These are phyloP conservation scores for Alaudala cheleensis DNA, from an alignment of 2,113 vertebrate species.

Conservation along the genomic window DNA sequence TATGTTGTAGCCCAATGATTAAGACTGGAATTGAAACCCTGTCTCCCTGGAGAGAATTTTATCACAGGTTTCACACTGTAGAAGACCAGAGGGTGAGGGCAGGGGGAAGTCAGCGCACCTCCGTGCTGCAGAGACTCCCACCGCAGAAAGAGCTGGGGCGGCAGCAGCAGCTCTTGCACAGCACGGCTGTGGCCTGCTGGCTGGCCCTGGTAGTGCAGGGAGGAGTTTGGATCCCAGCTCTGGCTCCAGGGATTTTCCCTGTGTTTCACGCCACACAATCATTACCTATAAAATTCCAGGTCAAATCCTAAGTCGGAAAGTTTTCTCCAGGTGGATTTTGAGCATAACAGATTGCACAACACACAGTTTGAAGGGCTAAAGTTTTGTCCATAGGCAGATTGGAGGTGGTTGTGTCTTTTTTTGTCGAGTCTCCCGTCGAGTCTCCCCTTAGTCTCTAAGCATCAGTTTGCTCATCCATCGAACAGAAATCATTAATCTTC, in stretches of 20 bases:
- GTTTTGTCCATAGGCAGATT: neutral
- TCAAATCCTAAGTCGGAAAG: neutral
- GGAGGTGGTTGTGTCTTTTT: neutral
- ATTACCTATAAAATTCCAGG: neutral
- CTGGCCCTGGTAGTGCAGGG: neutral
- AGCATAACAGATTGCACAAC: neutral
- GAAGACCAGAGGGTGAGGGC: neutral
- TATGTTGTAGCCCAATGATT: neutral
- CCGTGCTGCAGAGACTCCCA: neutral
- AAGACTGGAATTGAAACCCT: neutral
- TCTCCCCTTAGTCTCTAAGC: neutral
- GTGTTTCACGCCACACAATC: accelerated
- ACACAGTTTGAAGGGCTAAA: neutral
- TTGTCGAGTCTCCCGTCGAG: neutral
- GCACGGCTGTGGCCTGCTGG: neutral
- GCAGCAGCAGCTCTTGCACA: neutral
- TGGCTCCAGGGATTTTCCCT: neutral
- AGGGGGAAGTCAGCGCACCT: neutral
- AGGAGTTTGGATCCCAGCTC: neutral
- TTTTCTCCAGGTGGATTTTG: neutral
- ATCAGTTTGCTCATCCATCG: neutral
- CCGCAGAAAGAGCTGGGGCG: neutral
- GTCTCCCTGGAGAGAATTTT: neutral
- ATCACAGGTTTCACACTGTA: neutral
- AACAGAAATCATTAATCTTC: neutral